Conservation (phyloP, 2,113 vertebrate genomes). For the Entomyzon cyanotis region DNA sequence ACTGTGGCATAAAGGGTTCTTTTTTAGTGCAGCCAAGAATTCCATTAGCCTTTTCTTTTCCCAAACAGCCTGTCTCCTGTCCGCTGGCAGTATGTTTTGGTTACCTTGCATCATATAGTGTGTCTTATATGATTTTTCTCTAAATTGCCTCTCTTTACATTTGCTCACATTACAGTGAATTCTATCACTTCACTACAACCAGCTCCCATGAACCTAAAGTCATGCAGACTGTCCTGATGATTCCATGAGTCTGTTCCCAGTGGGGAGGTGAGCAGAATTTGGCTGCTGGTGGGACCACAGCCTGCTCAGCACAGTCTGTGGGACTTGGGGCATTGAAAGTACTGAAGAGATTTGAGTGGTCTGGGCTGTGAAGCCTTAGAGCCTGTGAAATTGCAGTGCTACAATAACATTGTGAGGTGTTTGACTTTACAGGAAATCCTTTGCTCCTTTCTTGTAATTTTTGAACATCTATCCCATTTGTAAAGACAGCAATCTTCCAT, state of each 20-base stretch:
- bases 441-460: background rate
- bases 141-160: background rate
- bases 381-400: background rate
- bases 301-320: background rate
- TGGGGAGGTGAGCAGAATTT: background rate
- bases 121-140: background rate
- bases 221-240: background rate
- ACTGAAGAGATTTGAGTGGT: background rate
- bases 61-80: background rate
- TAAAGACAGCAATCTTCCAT: background rate
- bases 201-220: background rate
- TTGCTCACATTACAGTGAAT: background rate
- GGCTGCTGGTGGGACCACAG: background rate
- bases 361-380: background rate
- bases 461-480: background rate
- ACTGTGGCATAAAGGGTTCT: background rate
- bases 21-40: slow-evolving; percentile 44
- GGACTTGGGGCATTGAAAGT: background rate
- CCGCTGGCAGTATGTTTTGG: background rate
- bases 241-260: background rate
- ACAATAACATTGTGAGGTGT: background rate
- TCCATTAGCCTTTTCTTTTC: slow-evolving; percentile 41
- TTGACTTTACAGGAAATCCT: background rate
- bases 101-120: background rate
- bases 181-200: background rate